These are phyloP conservation scores for Troilus luridus DNA, from an alignment of 2,888 invertebrate genomes.

Conservation along the genomic window DNA sequence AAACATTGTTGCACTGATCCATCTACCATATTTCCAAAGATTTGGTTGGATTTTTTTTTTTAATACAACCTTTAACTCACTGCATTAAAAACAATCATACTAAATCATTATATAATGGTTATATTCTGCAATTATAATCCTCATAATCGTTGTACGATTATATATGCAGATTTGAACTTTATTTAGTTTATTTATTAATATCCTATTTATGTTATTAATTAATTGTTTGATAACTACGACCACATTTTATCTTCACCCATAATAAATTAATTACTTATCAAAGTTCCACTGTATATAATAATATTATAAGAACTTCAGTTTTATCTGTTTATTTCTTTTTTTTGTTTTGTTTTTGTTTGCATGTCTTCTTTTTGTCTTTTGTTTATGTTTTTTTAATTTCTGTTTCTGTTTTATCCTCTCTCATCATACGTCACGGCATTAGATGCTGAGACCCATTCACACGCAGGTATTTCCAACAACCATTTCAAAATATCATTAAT, in stretches of 20 bases:
- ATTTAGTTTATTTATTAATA: neutral
- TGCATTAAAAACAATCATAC: no score
- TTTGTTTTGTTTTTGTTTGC: slow-evolving; percentile 47
- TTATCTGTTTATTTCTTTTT: neutral
- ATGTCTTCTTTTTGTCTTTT: slow-evolving; percentile 56
- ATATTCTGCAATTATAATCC: no score
- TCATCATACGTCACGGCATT: slow-evolving; percentile 62
- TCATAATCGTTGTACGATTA: neutral
- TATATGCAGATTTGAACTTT: neutral
- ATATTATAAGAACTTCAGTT: slow-evolving; percentile 8
- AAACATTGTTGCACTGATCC: no score
- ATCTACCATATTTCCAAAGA: no score
- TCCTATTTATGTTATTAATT: neutral
- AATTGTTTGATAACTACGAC: neutral
- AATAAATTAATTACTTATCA: slow-evolving; percentile 7
- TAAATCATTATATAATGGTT: no score
- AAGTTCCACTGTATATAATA: slow-evolving; percentile 6
- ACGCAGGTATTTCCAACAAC: slow-evolving; percentile 60
- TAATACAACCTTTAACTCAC: neutral
- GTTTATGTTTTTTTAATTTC: slow-evolving; percentile 59
- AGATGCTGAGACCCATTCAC: slow-evolving; percentile 61
- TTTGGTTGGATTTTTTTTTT: no score
- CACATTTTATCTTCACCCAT: neutral
- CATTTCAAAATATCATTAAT: slow-evolving; percentile 45
- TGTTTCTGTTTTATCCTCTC: slow-evolving; percentile 64